Evolutionary conservation across 2,888 invertebrate species (phyloP).

Genomic region (Sminthurides aquaticus): DNA sequence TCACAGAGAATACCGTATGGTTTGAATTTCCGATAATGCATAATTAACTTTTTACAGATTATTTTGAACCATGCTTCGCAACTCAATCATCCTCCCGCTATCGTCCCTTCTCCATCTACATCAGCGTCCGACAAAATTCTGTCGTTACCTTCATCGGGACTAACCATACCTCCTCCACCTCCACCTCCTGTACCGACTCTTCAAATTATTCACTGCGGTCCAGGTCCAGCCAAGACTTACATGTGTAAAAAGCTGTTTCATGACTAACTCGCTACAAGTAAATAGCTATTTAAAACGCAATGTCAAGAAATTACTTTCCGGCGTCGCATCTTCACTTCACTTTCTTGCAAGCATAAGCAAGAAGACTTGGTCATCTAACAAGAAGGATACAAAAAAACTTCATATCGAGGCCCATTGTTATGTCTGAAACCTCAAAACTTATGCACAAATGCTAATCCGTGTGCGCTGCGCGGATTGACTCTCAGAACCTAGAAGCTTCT

Average conservation of each 20-base stretch:
- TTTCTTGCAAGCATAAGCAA: background rate
- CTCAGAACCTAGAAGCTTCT: no score
- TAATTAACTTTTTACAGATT: background rate
- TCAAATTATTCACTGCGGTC: constrained; percentile 4
- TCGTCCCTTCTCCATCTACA: background rate
- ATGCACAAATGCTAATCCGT: no score
- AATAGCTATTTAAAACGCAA: no score
- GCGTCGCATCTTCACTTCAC: background rate
- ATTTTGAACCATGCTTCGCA: background rate
- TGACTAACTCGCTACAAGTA: no score
- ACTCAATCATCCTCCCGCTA: background rate
- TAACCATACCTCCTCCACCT: constrained; percentile 21
- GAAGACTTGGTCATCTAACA: no score
- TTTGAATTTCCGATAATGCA: no score
- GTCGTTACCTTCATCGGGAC: background rate
- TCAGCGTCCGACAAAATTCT: background rate
- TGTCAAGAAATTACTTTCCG: no score
- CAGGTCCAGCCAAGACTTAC: background rate
- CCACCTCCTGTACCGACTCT: constrained; percentile 11
- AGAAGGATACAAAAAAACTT: no score
- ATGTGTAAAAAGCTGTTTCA: background rate
- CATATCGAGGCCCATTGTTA: no score
- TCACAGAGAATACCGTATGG: no score
- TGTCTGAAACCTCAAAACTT: no score
- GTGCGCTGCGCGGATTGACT: no score